Conservation (phyloP, 2,113 vertebrate genomes). For the Ptilorrhoa leucosticta region DNA sequence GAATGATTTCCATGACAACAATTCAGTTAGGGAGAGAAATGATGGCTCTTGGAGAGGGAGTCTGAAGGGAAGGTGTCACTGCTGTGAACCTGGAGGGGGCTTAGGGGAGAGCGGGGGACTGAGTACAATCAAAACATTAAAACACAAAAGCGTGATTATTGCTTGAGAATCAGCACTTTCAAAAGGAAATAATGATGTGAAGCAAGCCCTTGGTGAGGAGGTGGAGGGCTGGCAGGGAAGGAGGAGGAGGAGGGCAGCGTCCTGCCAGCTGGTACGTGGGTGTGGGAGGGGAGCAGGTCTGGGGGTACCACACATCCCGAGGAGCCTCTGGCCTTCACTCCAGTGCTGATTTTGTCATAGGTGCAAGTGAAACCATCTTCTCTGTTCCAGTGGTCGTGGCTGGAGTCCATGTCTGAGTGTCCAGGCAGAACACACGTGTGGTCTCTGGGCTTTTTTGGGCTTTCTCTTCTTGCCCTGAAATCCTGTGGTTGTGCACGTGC, state of each 20-base stretch:
- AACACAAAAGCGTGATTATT: neutral
- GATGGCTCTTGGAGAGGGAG: neutral
- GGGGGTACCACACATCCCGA: fast-evolving
- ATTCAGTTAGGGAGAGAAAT: conserved; percentile 31
- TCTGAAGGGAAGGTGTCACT: conserved; percentile 11
- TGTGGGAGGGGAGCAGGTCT: neutral
- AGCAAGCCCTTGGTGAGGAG: neutral
- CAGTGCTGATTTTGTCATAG: fast-evolving
- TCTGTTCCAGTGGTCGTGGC: neutral
- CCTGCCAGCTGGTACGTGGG: neutral
- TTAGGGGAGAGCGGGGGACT: neutral
- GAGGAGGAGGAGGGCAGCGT: neutral
- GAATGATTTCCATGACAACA: conserved; percentile 75
- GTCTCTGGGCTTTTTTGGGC: neutral
- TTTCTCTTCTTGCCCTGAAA: neutral
- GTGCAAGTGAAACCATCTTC: neutral
- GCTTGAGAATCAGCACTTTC: neutral
- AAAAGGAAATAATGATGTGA: neutral
- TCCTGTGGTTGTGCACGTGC: neutral
- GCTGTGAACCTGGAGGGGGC: neutral
- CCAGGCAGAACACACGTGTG: fast-evolving
- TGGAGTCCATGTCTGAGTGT: neutral
- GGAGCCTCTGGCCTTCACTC: neutral
- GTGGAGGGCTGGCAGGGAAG: neutral
- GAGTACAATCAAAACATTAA: neutral